Evolutionary conservation across 2,113 vertebrate species (phyloP).

Genomic region (Grammatotria lemairii): DNA sequence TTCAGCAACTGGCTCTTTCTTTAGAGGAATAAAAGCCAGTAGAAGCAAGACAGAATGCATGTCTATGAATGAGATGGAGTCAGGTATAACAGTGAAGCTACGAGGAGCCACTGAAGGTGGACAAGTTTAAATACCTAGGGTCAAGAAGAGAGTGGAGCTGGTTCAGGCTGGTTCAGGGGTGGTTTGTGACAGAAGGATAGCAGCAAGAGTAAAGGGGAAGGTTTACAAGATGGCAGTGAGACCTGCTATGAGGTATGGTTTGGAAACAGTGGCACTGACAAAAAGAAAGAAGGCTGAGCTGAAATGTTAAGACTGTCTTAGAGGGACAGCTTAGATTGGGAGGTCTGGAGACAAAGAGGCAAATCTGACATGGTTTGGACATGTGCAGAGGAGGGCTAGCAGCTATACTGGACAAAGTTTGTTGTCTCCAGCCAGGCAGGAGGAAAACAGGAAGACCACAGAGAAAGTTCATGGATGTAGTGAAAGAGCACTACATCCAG

Average conservation of each 20-base stretch:
- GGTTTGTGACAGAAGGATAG: background rate
- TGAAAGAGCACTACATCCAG: background rate
- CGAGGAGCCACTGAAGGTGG: background rate
- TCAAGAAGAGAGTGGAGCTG: background rate
- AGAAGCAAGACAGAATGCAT: background rate
- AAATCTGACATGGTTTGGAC: background rate
- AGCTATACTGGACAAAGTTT: background rate
- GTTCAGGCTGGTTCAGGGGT: background rate
- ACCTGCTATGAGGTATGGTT: background rate
- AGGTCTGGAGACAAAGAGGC: background rate
- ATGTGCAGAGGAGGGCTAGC: background rate
- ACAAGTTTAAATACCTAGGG: background rate
- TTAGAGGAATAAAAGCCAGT: background rate
- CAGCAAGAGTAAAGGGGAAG: background rate
- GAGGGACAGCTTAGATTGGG: background rate
- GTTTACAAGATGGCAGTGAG: background rate
- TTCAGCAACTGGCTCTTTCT: background rate
- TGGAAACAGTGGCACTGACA: background rate
- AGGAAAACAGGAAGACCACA: background rate
- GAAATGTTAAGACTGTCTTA: background rate
- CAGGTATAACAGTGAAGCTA: background rate
- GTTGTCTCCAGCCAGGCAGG: background rate
- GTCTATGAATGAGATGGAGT: background rate
- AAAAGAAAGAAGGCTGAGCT: background rate
- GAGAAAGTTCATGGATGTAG: background rate